Conservation (phyloP, 2,888 invertebrate species). For the Cordylochernes scorpioides region DNA sequence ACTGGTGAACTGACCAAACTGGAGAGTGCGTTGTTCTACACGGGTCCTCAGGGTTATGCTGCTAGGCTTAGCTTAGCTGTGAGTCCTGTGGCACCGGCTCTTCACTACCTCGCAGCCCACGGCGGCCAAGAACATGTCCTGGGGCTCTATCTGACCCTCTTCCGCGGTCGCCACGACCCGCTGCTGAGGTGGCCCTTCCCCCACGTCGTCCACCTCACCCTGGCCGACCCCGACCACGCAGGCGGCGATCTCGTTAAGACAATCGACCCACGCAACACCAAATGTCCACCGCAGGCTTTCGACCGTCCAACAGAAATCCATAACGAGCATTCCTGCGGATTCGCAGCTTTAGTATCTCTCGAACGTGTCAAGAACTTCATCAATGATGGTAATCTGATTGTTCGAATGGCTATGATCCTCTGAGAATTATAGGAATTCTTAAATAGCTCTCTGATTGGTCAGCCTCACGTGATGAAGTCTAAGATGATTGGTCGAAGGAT, state of each 20-base stretch:
- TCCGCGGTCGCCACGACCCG: slow-evolving; percentile 4
- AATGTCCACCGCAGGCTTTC: slow-evolving; percentile 8
- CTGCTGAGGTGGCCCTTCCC: slow-evolving; percentile 8
- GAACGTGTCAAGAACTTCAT: slow-evolving; percentile 3
- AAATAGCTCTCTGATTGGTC: too few relatives aligned
- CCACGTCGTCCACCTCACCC: slow-evolving; percentile 1
- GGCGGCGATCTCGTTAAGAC: slow-evolving; percentile 2
- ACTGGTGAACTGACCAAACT: slow-evolving; percentile 4
- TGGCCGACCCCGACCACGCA: slow-evolving; percentile 1
- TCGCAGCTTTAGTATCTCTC: slow-evolving; percentile 3
- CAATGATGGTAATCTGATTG: too few relatives aligned
- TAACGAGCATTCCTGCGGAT: slow-evolving; percentile 9
- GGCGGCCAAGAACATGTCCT: slow-evolving; percentile 2
- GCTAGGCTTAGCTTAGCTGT: slow-evolving; percentile 5
- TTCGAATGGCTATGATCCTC: too few relatives aligned
- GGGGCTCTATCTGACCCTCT: slow-evolving; percentile 6
- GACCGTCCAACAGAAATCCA: slow-evolving; percentile 3
- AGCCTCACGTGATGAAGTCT: too few relatives aligned
- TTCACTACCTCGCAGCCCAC: slow-evolving; percentile 1
- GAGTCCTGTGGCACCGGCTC: slow-evolving; percentile 1
- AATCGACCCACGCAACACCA: slow-evolving; percentile 4
- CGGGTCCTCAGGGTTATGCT: slow-evolving; percentile 9
- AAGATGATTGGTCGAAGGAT: too few relatives aligned
- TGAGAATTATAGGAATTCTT: too few relatives aligned
- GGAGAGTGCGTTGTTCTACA: slow-evolving; percentile 8